These are phyloP conservation scores for Agriopis leucophaearia DNA, from an alignment of 2,888 invertebrate genomes.

Conservation along the genomic window DNA sequence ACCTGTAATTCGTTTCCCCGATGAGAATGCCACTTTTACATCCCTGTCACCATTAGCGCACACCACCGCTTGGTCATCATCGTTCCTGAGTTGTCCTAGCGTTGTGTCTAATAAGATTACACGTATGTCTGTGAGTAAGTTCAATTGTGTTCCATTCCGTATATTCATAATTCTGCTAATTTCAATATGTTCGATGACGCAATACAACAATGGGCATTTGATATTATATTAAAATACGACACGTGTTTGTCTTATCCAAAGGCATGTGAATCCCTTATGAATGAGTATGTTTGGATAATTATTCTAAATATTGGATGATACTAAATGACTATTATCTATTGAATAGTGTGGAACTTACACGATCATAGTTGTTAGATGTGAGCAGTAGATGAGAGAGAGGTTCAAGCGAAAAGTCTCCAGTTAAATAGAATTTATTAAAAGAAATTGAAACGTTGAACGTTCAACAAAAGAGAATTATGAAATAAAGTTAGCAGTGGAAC, in stretches of 20 bases:
- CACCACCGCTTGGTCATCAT: too few relatives aligned
- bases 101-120: too few relatives aligned
- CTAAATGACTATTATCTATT: constrained; percentile 3
- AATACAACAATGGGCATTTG: not conserved
- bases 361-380: not conserved
- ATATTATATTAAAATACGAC: not conserved
- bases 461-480: not conserved
- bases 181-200: not conserved
- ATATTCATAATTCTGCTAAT: not conserved
- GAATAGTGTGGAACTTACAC: not conserved
- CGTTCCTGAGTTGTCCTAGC: too few relatives aligned
- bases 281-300: not conserved
- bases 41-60: too few relatives aligned
- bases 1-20: too few relatives aligned
- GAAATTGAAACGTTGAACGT: not conserved
- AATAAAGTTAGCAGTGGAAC: not conserved
- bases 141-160: too few relatives aligned
- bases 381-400: too few relatives aligned
- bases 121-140: too few relatives aligned
- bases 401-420: not conserved
- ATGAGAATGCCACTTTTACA: too few relatives aligned
- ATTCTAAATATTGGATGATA: not conserved
- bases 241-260: not conserved
- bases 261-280: not conserved
- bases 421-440: not conserved